Evolutionary conservation across 1,140 invertebrate genomes (phyloP).

Genomic region (Caenorhabditis brenneri): DNA sequence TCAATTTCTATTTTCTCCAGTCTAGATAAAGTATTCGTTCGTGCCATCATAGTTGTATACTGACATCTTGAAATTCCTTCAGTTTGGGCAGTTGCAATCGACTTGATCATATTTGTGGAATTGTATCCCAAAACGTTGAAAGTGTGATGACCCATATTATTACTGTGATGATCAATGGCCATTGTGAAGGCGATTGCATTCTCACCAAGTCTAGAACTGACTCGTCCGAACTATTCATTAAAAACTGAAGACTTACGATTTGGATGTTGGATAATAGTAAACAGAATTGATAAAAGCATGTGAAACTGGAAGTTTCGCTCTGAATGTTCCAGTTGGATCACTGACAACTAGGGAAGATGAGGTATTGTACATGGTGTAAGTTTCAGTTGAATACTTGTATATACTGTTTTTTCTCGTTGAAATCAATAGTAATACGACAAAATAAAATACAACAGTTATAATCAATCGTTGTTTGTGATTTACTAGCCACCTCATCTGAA

Average conservation of each 20-base stretch:
- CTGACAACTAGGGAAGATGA: not conserved
- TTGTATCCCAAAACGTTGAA: not conserved
- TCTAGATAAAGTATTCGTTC: not conserved
- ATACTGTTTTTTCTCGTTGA: not conserved
- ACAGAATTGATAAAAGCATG: not conserved
- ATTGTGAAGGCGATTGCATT: not conserved
- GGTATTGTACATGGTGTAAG: not conserved
- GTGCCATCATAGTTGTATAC: not conserved
- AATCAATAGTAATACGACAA: not conserved
- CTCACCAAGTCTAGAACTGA: not conserved
- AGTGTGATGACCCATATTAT: not conserved
- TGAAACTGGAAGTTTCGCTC: not conserved
- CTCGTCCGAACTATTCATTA: too few species aligned
- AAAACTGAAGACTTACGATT: not conserved
- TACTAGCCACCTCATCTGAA: not conserved
- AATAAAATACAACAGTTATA: not conserved
- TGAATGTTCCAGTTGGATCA: not conserved
- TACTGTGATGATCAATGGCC: not conserved
- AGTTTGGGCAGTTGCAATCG: not conserved
- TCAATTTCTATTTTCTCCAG: not conserved
- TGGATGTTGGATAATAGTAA: slow-evolving; percentile 14
- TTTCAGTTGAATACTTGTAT: not conserved
- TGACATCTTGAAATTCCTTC: not conserved
- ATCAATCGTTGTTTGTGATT: not conserved
- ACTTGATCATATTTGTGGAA: not conserved